Conservation (phyloP, 2,113 vertebrate species). For the Meleagris gallopavo region DNA sequence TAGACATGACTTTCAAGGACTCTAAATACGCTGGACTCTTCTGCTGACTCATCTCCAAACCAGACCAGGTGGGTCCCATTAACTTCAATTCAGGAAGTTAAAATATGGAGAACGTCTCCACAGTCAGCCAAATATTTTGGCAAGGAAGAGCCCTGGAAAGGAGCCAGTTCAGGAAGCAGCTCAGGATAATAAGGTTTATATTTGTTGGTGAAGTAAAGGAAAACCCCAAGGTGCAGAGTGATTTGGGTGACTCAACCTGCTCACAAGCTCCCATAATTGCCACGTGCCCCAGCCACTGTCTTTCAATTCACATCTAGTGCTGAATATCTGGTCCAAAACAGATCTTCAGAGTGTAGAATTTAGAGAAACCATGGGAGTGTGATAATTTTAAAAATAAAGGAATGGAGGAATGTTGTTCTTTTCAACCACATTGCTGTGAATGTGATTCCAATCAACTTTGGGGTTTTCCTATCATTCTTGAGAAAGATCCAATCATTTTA, state of each 20-base stretch:
- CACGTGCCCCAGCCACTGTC: not conserved
- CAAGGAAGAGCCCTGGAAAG: slow-evolving; percentile 37
- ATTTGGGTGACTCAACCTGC: slow-evolving; percentile 53
- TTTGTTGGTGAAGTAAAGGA: slow-evolving; percentile 54
- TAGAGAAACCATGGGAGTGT: not conserved
- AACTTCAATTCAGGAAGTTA: slow-evolving; percentile 32
- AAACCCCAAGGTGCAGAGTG: slow-evolving; percentile 61
- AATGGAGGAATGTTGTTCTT: not conserved
- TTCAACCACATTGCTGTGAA: not conserved
- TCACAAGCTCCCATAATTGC: not conserved
- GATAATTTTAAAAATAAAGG: not conserved
- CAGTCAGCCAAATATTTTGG: slow-evolving; percentile 41
- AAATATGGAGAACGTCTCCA: slow-evolving; percentile 26
- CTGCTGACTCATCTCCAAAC: slow-evolving; percentile 60
- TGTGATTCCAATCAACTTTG: not conserved
- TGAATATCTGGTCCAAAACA: not conserved
- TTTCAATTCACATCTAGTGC: not conserved
- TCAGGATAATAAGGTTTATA: slow-evolving; percentile 52
- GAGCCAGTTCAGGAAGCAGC: slow-evolving; percentile 69
- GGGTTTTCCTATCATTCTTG: slow-evolving; percentile 39
- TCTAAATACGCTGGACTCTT: not conserved
- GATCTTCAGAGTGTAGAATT: not conserved
- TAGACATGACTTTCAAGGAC: not conserved
- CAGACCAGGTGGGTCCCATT: slow-evolving; percentile 60
- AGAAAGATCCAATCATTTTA: not conserved